Evolutionary conservation across 2,888 invertebrate species (phyloP).

Genomic region (Pimpla rufipes): DNA sequence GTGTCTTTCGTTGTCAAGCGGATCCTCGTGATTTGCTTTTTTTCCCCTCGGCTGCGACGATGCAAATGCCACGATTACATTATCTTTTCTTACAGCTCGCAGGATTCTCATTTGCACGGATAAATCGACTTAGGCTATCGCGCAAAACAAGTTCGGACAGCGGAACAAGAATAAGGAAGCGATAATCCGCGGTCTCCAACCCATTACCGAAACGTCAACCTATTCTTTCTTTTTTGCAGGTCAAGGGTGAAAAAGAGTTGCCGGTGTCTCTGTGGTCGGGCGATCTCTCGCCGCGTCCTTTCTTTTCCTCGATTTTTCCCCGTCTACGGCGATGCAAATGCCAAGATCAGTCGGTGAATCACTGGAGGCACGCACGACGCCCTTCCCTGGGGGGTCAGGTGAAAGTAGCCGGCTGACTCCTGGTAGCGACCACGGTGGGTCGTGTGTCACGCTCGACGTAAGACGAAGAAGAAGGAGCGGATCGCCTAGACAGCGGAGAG

Average conservation of each 20-base stretch:
- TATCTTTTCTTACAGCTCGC: too few relatives aligned
- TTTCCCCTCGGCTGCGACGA: too few relatives aligned
- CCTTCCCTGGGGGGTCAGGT: conserved; percentile 66
- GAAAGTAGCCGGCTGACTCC: conserved; percentile 68
- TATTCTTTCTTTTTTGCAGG: too few relatives aligned
- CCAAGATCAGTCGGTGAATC: conserved; percentile 72
- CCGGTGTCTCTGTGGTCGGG: conserved; percentile 45
- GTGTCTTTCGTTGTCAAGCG: too few relatives aligned
- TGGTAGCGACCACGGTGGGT: conserved; percentile 58
- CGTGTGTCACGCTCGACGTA: conserved; percentile 66
- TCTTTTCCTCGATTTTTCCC: conserved; percentile 20
- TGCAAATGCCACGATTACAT: too few relatives aligned
- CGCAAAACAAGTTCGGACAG: too few relatives aligned
- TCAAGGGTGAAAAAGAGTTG: conserved; percentile 4
- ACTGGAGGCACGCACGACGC: conserved; percentile 59
- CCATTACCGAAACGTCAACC: too few relatives aligned
- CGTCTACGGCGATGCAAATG: conserved; percentile 66
- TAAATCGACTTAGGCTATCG: too few relatives aligned
- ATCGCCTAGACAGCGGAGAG: conserved; percentile 36
- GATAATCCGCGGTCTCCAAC: background rate
- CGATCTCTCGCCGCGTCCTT: conserved; percentile 20
- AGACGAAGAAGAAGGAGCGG: conserved; percentile 46
- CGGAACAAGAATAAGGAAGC: background rate
- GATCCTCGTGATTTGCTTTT: background rate
- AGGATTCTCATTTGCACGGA: too few relatives aligned